Base-by-base conservation (phyloP, 1,140 invertebrate genomes). In the Melitaea cinxia region DNA sequence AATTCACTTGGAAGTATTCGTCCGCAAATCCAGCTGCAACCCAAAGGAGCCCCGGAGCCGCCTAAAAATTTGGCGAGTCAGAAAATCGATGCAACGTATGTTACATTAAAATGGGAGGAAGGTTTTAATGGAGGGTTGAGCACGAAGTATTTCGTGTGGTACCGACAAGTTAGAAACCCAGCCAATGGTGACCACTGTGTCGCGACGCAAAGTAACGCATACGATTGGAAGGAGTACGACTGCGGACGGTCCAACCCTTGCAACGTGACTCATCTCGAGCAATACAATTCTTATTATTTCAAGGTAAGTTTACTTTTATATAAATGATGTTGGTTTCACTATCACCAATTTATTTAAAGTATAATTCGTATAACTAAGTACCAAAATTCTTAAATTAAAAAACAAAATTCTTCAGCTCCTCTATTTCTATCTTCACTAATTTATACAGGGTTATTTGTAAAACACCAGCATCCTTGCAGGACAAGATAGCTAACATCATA, bases 91-190 rank as follows among this genome's bases (percentile, higher is more conserved):
- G 95, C 95, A 3, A 95, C 95, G 12, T 95, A 93, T 73, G 95
- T 98, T 0, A 94, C 95, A 0, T 83, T 98, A 0, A 92, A 93
- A 28, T 98, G 96, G 96, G 94, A 96, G 70, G 94, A 96, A 0
- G 97, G 97, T 0, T 98, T 98, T 78, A 96, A 98, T 87, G 97
- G 97, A 0, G 97, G 97, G 0, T 80, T 97, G 28, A 93, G 93
- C 70, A 98, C 96, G 0, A 96, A 96, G 76, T 97, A 96, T 84
- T 96, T 96, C 72, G 95, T 97, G 4, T 93, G 93, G 6, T 96
- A 96, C 78, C 93, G 94, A 50, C 92, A 94, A 23, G 93, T 95
- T 0, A 67, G 73, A 6, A 70, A 94, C 30, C 93, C 95, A 0
- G 67, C 73, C 0, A 80, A 66, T 15, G 77, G 72, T 1, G 75